phyloP scores from a whole-genome alignment of 2,888 invertebrate genomes.

The Rotaria macrura region DNA sequence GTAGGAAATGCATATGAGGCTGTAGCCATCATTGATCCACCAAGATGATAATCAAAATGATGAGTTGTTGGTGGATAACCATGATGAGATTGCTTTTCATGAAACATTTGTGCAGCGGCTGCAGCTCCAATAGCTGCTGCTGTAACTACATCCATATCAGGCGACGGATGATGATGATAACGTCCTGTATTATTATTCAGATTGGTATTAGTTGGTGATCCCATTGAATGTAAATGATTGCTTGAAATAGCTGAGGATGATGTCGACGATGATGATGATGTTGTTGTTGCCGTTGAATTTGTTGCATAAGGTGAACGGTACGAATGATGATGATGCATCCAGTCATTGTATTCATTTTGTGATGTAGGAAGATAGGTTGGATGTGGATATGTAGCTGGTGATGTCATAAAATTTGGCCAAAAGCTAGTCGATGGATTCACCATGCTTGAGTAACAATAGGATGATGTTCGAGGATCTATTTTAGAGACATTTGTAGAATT shows the following conservation, averaged over 20 bases:
- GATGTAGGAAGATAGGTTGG: slow-evolving; percentile 3
- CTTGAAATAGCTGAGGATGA: neutral
- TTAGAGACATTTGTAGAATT: too few relatives aligned
- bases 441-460: neutral
- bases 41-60: slow-evolving; percentile 8
- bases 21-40: neutral
- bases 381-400: neutral
- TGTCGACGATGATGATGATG: neutral
- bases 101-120: slow-evolving; percentile 13
- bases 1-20: neutral
- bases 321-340: slow-evolving; percentile 1
- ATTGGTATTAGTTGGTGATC: neutral
- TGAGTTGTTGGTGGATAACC: slow-evolving; percentile 9
- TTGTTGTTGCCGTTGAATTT: neutral
- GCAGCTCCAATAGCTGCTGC: slow-evolving; percentile 19
- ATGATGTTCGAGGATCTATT: neutral
- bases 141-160: neutral
- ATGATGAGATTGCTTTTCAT: slow-evolving; percentile 17
- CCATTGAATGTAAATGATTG: slow-evolving; percentile 1
- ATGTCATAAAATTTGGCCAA: neutral
- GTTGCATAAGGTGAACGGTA: slow-evolving; percentile 5
- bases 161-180: slow-evolving; percentile 14
- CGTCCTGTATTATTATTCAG: neutral
- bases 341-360: neutral
- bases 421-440: neutral